Percentiles rank a stretch among this genome's conserved stretches.
Conservation (phyloP, 2,797 vertebrate species). For the Mus spretus region DNA sequence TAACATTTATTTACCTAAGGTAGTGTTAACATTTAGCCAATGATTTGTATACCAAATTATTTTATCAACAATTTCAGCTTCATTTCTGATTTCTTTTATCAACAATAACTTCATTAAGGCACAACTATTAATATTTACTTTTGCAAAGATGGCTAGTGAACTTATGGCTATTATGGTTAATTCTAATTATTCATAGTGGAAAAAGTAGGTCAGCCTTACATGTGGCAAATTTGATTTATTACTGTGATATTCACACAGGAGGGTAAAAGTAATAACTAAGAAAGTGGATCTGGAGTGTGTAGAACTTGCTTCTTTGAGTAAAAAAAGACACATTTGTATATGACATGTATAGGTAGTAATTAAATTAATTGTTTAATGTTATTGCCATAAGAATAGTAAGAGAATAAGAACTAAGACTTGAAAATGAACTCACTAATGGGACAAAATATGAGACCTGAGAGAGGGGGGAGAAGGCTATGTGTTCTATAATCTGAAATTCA, state of each 20-base stretch:
- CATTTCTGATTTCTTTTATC: neutral
- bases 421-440: neutral
- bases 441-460: neutral
- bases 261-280: neutral
- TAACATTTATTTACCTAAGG: neutral
- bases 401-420: conserved; percentile 6
- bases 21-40: neutral
- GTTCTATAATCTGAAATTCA: neutral
- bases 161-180: conserved; percentile 11
- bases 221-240: neutral
- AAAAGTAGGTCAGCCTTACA: conserved; percentile 1
- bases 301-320: neutral
- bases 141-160: neutral
- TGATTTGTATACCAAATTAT: conserved; percentile 11
- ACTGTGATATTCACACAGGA: neutral
- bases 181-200: neutral
- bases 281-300: neutral
- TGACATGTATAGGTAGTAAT: neutral
- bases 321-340: neutral
- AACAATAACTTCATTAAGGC: neutral
- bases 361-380: neutral
- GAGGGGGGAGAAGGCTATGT: neutral
- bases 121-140: conserved; percentile 39
- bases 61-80: conserved; percentile 16
- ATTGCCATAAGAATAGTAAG: neutral